phyloP scores from a whole-genome alignment of 2,888 invertebrate species.

The Ceriagrion tenellum region DNA sequence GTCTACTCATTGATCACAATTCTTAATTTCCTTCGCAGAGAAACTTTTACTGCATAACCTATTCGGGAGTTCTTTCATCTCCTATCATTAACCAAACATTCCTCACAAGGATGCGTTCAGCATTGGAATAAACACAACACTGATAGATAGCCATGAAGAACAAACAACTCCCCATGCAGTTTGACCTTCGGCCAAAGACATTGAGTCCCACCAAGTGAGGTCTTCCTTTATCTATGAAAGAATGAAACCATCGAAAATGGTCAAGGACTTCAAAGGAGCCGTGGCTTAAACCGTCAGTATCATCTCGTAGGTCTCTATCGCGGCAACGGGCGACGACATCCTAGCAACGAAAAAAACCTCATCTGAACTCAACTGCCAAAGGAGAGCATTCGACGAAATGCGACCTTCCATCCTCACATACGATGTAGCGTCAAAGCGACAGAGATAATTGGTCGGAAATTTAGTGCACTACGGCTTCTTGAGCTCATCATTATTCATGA shows the following conservation, averaged over 20 bases:
- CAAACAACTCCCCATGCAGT: neutral
- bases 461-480: neutral
- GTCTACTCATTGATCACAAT: no score
- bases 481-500: neutral
- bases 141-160: neutral
- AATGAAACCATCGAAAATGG: slow-evolving; percentile 12
- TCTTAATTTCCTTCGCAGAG: neutral
- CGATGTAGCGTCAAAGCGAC: neutral
- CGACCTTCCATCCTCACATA: neutral
- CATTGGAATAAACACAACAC: neutral
- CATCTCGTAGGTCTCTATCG: neutral
- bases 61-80: neutral
- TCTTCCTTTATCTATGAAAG: slow-evolving; percentile 32
- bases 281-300: neutral
- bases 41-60: neutral
- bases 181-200: slow-evolving; percentile 24
- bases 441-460: neutral
- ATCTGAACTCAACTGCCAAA: neutral
- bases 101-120: neutral
- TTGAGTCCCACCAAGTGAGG: slow-evolving; percentile 31
- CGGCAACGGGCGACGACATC: neutral
- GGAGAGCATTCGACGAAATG: neutral
- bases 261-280: slow-evolving; percentile 27
- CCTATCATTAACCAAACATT: neutral
- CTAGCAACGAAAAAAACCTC: neutral